Evolutionary conservation across 2,113 vertebrate genomes (phyloP).

Genomic region (Phaethon lepturus): DNA sequence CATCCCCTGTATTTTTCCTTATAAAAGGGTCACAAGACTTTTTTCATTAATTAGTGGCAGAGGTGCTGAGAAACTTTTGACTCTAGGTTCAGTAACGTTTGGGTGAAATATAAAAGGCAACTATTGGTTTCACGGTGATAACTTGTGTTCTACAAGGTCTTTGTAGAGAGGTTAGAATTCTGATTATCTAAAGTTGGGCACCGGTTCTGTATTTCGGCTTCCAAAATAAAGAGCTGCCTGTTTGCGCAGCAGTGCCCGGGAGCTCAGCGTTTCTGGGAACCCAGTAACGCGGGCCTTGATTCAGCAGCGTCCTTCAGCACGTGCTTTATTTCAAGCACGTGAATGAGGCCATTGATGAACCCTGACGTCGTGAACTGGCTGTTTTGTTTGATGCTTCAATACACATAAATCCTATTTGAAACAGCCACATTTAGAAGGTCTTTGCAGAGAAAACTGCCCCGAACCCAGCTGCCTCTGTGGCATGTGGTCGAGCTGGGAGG

Average conservation of each 20-base stretch:
- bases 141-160: not conserved
- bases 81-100: not conserved
- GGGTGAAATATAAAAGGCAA: not conserved
- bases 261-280: not conserved
- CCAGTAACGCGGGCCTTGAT: not conserved
- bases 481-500: fast-evolving
- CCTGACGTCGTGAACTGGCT: not conserved
- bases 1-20: not conserved
- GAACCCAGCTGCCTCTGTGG: not conserved
- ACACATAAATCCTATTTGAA: not conserved
- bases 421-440: not conserved
- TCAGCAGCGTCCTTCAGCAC: not conserved
- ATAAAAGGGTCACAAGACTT: not conserved
- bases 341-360: not conserved
- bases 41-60: not conserved
- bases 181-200: not conserved
- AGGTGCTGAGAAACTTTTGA: not conserved
- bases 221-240: not conserved
- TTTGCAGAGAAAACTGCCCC: not conserved
- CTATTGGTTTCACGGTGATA: not conserved
- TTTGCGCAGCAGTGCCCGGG: not conserved
- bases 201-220: not conserved
- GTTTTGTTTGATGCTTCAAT: not conserved
- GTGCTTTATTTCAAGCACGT: not conserved
- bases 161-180: not conserved